Evolutionary conservation across 2,888 invertebrate genomes (phyloP).

Genomic region (Cremastinae sp.): DNA sequence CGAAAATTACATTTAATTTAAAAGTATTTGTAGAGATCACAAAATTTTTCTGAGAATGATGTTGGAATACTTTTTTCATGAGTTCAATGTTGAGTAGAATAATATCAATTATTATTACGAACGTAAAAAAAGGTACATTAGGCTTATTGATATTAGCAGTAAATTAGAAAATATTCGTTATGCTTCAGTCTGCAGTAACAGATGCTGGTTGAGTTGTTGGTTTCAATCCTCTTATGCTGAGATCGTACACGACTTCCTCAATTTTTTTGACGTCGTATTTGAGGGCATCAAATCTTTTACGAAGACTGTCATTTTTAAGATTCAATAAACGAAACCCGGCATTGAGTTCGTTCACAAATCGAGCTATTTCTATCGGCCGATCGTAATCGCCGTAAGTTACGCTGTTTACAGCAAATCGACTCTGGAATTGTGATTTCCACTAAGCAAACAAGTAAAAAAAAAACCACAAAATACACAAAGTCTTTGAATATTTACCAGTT

Average conservation of each 20-base stretch:
- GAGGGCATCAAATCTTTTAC: conserved; percentile 92
- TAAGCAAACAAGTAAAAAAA: background rate
- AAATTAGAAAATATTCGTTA: conserved; percentile 4
- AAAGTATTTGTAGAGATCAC: background rate
- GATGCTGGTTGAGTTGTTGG: conserved; percentile 70
- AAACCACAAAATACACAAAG: background rate
- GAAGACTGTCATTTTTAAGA: conserved; percentile 92
- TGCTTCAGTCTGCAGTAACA: conserved; percentile 36
- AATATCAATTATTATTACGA: conserved; percentile 37
- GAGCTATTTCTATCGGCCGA: conserved; percentile 90
- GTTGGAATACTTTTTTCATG: too few species aligned
- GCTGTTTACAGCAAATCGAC: conserved; percentile 91
- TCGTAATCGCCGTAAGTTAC: conserved; percentile 92
- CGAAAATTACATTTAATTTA: too few species aligned
- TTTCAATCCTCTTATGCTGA: conserved; percentile 90
- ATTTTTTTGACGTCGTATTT: conserved; percentile 97
- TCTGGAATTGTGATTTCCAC: conserved; percentile 79
- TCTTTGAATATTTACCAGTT: conserved; percentile 84
- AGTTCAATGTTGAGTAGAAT: conserved; percentile 30
- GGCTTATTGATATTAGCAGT: conserved; percentile 10
- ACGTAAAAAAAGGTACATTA: conserved; percentile 43
- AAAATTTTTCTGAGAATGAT: conserved; percentile 14
- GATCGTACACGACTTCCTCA: conserved; percentile 94
- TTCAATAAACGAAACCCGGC: conserved; percentile 94
- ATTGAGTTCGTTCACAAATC: conserved; percentile 93